phyloP scores from a whole-genome alignment of 2,888 invertebrate genomes.

The Chirona hameri region DNA sequence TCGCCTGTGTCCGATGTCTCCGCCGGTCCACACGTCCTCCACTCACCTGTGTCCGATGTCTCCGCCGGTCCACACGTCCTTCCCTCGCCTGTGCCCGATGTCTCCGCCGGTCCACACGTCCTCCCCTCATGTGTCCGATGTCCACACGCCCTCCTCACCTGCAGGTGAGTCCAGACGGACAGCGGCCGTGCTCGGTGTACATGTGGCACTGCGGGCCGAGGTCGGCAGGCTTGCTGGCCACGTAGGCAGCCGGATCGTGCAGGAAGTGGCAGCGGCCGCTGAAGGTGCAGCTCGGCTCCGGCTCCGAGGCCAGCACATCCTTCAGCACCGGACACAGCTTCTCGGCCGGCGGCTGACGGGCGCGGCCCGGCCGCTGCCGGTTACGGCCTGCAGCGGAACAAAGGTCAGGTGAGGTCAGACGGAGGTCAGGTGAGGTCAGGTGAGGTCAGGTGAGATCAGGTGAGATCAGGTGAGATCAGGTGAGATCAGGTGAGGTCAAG shows the following conservation, averaged over 20 bases:
- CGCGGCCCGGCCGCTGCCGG: not conserved
- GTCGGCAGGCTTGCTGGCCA: slow-evolving; percentile 63
- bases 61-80: no score
- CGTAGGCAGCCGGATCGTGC: slow-evolving; percentile 69
- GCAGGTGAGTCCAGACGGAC: slow-evolving; percentile 79
- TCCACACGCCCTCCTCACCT: slow-evolving; percentile 49
- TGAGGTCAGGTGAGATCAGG: no score
- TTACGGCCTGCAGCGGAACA: not conserved
- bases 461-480: no score
- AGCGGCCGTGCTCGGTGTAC: slow-evolving; percentile 63
- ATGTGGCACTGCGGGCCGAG: slow-evolving; percentile 52
- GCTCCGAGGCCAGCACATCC: not conserved
- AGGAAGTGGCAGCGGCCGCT: slow-evolving; percentile 63
- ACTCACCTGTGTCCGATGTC: no score
- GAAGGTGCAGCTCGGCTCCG: not conserved
- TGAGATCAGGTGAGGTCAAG: no score
- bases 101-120: no score
- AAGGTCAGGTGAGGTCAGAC: not conserved
- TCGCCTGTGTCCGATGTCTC: no score
- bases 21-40: no score
- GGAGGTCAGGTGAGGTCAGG: no score
- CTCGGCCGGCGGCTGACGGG: not conserved
- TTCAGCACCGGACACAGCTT: slow-evolving; percentile 24
- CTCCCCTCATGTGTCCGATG: not conserved
- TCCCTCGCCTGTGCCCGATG: not conserved